phyloP scores from a whole-genome alignment of 2,888 invertebrate genomes.

The Tuberolachnus salignus region DNA sequence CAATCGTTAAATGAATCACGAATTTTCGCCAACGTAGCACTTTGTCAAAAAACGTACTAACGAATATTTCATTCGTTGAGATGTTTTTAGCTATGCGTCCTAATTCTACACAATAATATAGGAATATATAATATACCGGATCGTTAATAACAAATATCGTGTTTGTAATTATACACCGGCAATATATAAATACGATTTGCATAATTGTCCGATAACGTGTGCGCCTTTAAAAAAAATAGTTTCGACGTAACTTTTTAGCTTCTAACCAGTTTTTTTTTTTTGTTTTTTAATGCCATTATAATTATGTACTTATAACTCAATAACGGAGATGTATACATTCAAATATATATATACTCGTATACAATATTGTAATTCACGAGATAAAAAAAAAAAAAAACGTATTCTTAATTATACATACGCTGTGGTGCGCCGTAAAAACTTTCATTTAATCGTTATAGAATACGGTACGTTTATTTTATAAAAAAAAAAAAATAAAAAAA shows the following conservation, averaged over 20 bases:
- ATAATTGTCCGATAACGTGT: slow-evolving; percentile 24
- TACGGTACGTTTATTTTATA: no score
- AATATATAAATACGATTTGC: slow-evolving; percentile 25
- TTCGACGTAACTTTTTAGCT: slow-evolving; percentile 17
- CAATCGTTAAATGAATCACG: no score
- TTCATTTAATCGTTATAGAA: no score
- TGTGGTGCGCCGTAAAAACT: no score
- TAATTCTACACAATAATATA: background rate
- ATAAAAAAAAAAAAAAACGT: no score
- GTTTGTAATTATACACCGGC: background rate
- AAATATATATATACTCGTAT: background rate
- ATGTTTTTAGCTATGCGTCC: no score
- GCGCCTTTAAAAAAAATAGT: slow-evolving; percentile 35
- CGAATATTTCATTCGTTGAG: no score
- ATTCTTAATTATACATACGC: no score
- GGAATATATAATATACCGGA: background rate
- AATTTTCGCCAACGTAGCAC: no score
- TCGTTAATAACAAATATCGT: background rate
- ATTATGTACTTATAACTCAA: slow-evolving; percentile 8
- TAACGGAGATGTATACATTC: background rate
- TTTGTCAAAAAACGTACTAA: no score
- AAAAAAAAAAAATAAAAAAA: no score
- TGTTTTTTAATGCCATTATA: background rate
- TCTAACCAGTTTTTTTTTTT: slow-evolving; percentile 33
- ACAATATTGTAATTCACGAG: background rate